Percentiles rank a stretch among this genome's conserved stretches.
Evolutionary conservation across 2,888 invertebrate genomes (phyloP).

Genomic region (Mythimna vitellina): DNA sequence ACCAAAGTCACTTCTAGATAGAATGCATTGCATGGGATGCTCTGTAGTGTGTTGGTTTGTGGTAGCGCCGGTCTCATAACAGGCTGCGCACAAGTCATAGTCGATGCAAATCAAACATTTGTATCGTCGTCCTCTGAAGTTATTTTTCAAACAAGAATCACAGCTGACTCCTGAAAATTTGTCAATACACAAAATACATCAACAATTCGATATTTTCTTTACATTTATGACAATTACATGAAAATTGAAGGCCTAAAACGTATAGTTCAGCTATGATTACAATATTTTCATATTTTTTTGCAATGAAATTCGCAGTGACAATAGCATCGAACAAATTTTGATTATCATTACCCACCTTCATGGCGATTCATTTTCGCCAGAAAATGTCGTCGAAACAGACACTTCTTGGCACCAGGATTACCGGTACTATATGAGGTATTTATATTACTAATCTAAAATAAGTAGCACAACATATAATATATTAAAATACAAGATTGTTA

Average conservation of each 20-base stretch:
- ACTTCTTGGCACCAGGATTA: conserved; percentile 88
- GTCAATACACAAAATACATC: conserved; percentile 79
- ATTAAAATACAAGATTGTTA: conserved; percentile 92
- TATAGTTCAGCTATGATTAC: conserved; percentile 63
- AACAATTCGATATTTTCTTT: conserved; percentile 67
- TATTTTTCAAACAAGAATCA: conserved; percentile 99
- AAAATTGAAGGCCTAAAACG: conserved; percentile 59
- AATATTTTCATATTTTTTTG: conserved; percentile 74
- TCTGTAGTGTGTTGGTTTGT: conserved; percentile 98
- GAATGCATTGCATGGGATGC: conserved; percentile 99
- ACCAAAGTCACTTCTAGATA: conserved; percentile 99
- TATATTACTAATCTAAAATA: conserved; percentile 89
- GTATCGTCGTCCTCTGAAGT: conserved; percentile 99
- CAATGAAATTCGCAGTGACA: conserved; percentile 85
- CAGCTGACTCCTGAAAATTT: conserved; percentile 98
- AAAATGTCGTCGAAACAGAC: conserved; percentile 85
- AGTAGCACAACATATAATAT: conserved; percentile 91
- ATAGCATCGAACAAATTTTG: conserved; percentile 90
- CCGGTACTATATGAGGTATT: conserved; percentile 88
- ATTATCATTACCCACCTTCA: conserved; percentile 95
- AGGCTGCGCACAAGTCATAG: conserved; percentile 99
- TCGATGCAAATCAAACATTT: conserved; percentile 99
- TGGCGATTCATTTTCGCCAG: conserved; percentile 96
- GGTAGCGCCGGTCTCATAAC: conserved; percentile 97
- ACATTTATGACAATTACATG: conserved; percentile 50